Conservation (phyloP, 2,113 vertebrate species). For the Callocephalon fimbriatum region DNA sequence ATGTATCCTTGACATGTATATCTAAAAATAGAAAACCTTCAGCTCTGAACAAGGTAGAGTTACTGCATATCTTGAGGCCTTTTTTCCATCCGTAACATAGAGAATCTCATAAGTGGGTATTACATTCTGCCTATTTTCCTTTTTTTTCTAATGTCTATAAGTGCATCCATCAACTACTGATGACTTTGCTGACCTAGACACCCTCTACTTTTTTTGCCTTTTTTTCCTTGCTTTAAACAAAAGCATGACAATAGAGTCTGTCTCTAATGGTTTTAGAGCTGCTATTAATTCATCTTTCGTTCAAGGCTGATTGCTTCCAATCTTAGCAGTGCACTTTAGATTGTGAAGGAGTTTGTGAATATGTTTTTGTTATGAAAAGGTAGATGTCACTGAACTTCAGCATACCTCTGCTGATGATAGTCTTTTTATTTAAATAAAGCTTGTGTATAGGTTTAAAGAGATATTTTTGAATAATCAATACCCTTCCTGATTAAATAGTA, state of each 20-base stretch:
- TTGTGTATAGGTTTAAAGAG: not conserved
- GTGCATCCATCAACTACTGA: slow-evolving; percentile 44
- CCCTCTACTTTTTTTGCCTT: not conserved
- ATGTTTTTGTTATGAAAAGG: not conserved
- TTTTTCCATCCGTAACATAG: not conserved
- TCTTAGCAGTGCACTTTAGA: not conserved
- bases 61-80: not conserved
- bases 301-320: slow-evolving; percentile 44
- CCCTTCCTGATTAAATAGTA: not conserved
- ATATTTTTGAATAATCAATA: not conserved
- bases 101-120: not conserved
- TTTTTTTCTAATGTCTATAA: slow-evolving; percentile 13
- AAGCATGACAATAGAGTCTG: slow-evolving; percentile 8
- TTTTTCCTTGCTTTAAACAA: slow-evolving; percentile 34
- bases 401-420: not conserved
- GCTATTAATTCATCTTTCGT: slow-evolving; percentile 42
- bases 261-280: slow-evolving; percentile 40
- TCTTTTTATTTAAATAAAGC: not conserved
- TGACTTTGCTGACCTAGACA: slow-evolving; percentile 51
- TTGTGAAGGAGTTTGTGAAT: not conserved
- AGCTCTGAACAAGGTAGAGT: not conserved
- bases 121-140: slow-evolving; percentile 20
- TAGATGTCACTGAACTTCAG: slow-evolving; percentile 2
- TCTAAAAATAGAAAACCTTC: slow-evolving; percentile 16
- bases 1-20: not conserved